Evolutionary conservation across 1,140 invertebrate genomes (phyloP), one percentile per base, ranked within the genome.

Genomic region (Holcopasites calliopsidis): DNA sequence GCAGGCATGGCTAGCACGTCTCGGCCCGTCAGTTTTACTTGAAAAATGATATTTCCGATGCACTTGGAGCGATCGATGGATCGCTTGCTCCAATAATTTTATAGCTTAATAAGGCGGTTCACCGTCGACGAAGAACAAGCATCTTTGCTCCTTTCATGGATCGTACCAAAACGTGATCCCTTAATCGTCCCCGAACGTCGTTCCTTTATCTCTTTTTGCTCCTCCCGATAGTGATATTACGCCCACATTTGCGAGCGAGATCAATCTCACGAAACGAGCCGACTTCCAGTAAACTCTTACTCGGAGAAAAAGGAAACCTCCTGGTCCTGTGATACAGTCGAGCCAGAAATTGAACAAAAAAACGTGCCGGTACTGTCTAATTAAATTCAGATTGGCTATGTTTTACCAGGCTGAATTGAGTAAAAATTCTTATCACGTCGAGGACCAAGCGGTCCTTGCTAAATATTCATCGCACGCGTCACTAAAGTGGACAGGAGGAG

Each of bases 381-480:
- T 84, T 84, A 80, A 76, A 77, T 72, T 69, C 40, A 71, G 83
- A 70, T 62, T 64, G 44, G 44, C 55, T 18, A 5, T 33, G 50
- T 79, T 55, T 28, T 49, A 57, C 61, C 42, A 16, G 28, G 31
- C 47, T 31, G 35, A 21, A 21, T 74, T 11, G 10, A 58, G 13
- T 18, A 26, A 57, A 26, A 80, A 84, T 84, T 83, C 82, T 64
- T 64, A 77, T 85, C 76, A 58, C 77, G 77, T 77, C n/a, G 73
- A 33, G 2, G 61, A 80, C 85, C 65, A 75, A 75, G 69, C 77
- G 66, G 57, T 80, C 68, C 60, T 70, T 28, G 60, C 49, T 87
- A 82, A 88, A 88, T 87, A 88, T 88, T 87, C 86, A 88, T 86
- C 79, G 76, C 62, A 47, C 73, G 68, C 73, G 60, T 68, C 47